Evolutionary conservation across 2,797 vertebrate genomes (phyloP).

Genomic region (Sardinella longiceps): DNA sequence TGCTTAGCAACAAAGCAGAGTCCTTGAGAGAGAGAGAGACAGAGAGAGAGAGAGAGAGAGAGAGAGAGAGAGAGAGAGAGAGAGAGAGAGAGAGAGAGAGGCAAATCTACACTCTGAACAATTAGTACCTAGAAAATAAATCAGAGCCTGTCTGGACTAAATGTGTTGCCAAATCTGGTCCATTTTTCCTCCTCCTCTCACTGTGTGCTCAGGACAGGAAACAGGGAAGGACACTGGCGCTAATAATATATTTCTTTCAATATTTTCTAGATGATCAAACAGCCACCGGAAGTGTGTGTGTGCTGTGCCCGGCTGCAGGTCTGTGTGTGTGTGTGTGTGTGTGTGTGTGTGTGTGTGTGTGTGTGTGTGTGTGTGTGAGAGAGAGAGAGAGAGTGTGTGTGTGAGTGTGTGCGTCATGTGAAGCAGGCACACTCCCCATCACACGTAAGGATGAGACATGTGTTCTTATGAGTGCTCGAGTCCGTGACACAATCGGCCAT

Average conservation of each 20-base stretch:
- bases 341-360: not conserved
- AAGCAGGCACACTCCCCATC: not conserved
- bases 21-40: not conserved
- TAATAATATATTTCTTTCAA: not conserved
- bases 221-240: not conserved
- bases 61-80: too few species aligned
- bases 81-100: not conserved
- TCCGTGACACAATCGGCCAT: not conserved
- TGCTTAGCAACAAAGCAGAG: not conserved
- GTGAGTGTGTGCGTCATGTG: not conserved
- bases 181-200: not conserved
- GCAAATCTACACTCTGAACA: not conserved
- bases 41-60: too few species aligned
- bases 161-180: not conserved
- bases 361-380: too few species aligned
- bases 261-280: not conserved
- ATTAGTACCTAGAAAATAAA: not conserved
- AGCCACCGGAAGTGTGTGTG: slow-evolving; percentile 25
- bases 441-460: not conserved
- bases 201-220: not conserved
- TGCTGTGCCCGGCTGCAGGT: too few species aligned
- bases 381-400: too few species aligned
- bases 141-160: not conserved
- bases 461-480: not conserved
- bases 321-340: not conserved